Percentiles rank a stretch among this genome's conserved stretches.
phyloP scores from a whole-genome alignment of 2,797 vertebrate species.

The Catamblyrhynchus diadema region DNA sequence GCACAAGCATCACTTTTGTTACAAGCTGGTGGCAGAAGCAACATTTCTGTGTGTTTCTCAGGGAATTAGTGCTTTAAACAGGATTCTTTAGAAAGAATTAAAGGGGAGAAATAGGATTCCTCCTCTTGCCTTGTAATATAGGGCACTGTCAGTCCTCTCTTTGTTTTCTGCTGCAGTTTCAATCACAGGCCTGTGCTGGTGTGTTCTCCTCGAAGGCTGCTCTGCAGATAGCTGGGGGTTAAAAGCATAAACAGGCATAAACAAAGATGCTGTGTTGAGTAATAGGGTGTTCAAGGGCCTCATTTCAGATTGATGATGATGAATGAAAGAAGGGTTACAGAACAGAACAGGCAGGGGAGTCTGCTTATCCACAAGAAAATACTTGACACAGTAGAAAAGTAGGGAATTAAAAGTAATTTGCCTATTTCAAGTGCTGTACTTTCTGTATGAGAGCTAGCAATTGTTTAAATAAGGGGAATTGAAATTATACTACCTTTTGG shows the following conservation, averaged over 20 bases:
- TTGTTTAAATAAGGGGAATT: conserved; percentile 83
- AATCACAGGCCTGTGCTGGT: background rate
- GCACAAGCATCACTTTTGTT: background rate
- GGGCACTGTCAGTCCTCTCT: background rate
- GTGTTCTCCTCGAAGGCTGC: background rate
- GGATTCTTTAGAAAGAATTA: background rate
- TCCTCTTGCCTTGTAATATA: background rate
- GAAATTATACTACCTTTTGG: conserved; percentile 84
- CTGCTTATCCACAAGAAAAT: background rate
- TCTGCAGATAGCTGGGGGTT: background rate
- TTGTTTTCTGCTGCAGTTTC: background rate
- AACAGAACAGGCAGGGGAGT: background rate
- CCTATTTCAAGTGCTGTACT: background rate
- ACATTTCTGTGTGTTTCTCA: background rate
- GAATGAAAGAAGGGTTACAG: background rate
- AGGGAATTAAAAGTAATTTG: background rate
- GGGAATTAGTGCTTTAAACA: background rate
- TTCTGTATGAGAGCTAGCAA: conserved; percentile 37
- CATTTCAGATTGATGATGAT: background rate
- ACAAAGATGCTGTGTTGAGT: background rate
- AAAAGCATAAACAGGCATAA: background rate
- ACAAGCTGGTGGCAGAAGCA: background rate
- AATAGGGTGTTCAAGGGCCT: background rate
- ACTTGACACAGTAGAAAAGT: background rate
- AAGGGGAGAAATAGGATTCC: background rate